These are phyloP conservation scores for Aphidoletes aphidimyza DNA, from an alignment of 2,888 invertebrate genomes.

Conservation along the genomic window DNA sequence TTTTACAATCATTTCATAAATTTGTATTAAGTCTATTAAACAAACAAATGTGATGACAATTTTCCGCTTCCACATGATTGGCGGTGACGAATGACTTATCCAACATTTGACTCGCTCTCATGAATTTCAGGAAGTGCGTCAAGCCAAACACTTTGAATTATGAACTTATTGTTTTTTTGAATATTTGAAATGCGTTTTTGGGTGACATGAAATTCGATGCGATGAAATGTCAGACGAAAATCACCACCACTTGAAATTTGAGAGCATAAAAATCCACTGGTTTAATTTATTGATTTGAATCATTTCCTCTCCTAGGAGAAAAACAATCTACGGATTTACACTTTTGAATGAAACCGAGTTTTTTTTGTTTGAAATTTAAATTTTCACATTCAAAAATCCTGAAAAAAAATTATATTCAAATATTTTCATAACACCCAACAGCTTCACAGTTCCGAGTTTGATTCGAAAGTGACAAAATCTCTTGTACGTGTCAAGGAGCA, in stretches of 20 bases:
- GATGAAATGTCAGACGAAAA: too few species aligned
- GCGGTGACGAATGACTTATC: slow-evolving; percentile 9
- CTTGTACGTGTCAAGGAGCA: slow-evolving; percentile 53
- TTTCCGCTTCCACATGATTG: slow-evolving; percentile 32
- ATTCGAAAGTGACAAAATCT: slow-evolving; percentile 27
- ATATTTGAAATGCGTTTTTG: too few species aligned
- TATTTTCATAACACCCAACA: not conserved
- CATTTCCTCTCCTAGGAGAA: too few species aligned
- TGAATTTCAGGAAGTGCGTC: too few species aligned
- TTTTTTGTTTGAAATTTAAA: not conserved
- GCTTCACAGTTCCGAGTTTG: not conserved
- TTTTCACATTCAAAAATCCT: not conserved
- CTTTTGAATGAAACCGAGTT: too few species aligned
- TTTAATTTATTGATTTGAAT: slow-evolving; percentile 21
- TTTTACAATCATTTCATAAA: slow-evolving; percentile 14
- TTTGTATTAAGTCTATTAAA: not conserved
- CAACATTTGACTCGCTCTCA: not conserved
- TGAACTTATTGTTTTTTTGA: slow-evolving; percentile 7
- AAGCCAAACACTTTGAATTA: not conserved
- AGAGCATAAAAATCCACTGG: not conserved
- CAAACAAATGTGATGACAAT: slow-evolving; percentile 46
- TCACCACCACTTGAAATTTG: too few species aligned
- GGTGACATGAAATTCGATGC: too few species aligned
- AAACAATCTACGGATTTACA: too few species aligned
- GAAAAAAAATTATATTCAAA: not conserved